These are phyloP conservation scores for Apis mellifera DNA, from an alignment of 1,140 invertebrate species.

Conservation along the genomic window Amel_HAv3.1 CM009931.2:2084501-2085000, in stretches of 20 bases:
- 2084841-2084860: conserved; percentile 98
- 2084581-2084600: conserved; percentile 87
- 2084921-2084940: conserved; percentile 95
- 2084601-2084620: conserved; percentile 82
- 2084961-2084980: conserved; percentile 91
- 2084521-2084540: conserved; percentile 84
- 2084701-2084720: background rate
- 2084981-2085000: background rate
- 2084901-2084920: conserved; percentile 94
- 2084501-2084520: conserved; percentile 10
- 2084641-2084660: conserved; percentile 68
- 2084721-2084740: too few relatives aligned
- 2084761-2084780: conserved; percentile 82
- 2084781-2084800: conserved; percentile 91
- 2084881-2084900: conserved; percentile 90
- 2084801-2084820: conserved; percentile 99
- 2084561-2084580: conserved; percentile 91
- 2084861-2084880: conserved; percentile 96
- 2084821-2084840: conserved; percentile 96
- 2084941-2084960: conserved; percentile 96
- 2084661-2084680: background rate
- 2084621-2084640: conserved; percentile 84
- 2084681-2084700: background rate
- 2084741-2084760: conserved; percentile 67
- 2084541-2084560: conserved; percentile 85